Evolutionary conservation across 1,140 invertebrate species (phyloP).

Genomic region (Anoplophora glabripennis): DNA sequence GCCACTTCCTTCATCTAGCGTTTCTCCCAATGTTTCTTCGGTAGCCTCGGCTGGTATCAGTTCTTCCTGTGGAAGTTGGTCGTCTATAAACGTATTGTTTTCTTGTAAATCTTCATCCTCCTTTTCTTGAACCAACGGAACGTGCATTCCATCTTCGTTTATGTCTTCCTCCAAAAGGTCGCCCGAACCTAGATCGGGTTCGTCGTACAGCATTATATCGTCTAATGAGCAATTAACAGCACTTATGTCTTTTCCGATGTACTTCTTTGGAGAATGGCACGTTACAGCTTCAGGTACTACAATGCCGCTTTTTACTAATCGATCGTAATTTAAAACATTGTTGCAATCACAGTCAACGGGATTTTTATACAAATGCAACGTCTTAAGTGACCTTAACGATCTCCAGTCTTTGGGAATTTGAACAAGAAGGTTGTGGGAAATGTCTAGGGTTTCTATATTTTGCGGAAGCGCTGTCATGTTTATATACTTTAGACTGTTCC

Average conservation of each 20-base stretch:
- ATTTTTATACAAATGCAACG: constrained; percentile 58
- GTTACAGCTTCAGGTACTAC: constrained; percentile 54
- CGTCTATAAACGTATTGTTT: constrained; percentile 56
- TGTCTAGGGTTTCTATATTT: constrained; percentile 59
- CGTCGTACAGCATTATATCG: constrained; percentile 30
- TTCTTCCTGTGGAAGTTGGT: constrained; percentile 47
- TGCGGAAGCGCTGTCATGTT: constrained; percentile 55
- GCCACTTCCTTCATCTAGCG: constrained; percentile 35
- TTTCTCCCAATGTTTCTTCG: constrained; percentile 1
- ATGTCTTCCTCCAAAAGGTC: constrained; percentile 17
- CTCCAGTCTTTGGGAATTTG: constrained; percentile 56
- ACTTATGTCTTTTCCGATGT: constrained; percentile 54
- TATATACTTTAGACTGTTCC: constrained; percentile 55
- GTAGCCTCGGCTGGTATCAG: constrained; percentile 47
- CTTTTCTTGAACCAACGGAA: constrained; percentile 26
- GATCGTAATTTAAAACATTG: constrained; percentile 56
- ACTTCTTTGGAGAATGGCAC: constrained; percentile 53
- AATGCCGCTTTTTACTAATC: constrained; percentile 52
- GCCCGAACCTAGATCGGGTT: constrained; percentile 23
- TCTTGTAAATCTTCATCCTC: constrained; percentile 36
- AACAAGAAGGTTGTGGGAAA: constrained; percentile 59
- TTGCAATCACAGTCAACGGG: constrained; percentile 58
- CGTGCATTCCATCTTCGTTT: constrained; percentile 8
- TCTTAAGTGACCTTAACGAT: constrained; percentile 53
- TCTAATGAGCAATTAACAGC: constrained; percentile 50